Conservation (phyloP, 2,113 vertebrate genomes). For the Chaetorhynchus papuensis region DNA sequence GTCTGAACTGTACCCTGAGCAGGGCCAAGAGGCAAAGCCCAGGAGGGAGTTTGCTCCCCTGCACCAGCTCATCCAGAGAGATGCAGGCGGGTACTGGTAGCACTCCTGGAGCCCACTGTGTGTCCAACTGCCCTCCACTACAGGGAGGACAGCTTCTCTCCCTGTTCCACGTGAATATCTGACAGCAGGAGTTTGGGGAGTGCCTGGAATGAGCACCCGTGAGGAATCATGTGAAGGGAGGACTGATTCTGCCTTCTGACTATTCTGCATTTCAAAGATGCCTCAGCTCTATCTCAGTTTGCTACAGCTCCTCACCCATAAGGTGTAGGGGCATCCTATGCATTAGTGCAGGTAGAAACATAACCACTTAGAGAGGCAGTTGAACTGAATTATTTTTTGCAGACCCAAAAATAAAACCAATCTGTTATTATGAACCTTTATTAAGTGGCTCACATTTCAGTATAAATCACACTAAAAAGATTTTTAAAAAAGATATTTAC, state of each 20-base stretch:
- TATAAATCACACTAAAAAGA: conserved; percentile 98
- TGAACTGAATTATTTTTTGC: conserved; percentile 67
- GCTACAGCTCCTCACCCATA: conserved; percentile 28
- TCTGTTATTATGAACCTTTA: conserved; percentile 90
- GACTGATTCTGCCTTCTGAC: not conserved
- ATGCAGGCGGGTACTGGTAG: not conserved
- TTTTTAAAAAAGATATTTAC: conserved; percentile 90
- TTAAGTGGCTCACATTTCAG: conserved; percentile 92
- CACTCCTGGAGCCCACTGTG: fast-evolving
- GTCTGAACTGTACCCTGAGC: not conserved
- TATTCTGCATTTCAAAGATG: not conserved
- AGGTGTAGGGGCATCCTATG: not conserved
- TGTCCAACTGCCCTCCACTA: not conserved
- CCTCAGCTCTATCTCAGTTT: not conserved
- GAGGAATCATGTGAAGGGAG: not conserved
- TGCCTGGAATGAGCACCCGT: not conserved
- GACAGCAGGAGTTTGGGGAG: not conserved
- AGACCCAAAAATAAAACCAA: conserved; percentile 75
- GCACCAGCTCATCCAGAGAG: not conserved
- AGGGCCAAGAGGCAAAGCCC: not conserved
- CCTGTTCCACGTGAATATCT: not conserved
- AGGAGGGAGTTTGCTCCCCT: not conserved
- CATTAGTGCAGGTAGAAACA: conserved; percentile 52
- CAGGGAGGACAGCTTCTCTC: not conserved
- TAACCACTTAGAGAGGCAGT: conserved; percentile 62